phyloP scores from a whole-genome alignment of 2,888 invertebrate species.

The Ophion ellenae region DNA sequence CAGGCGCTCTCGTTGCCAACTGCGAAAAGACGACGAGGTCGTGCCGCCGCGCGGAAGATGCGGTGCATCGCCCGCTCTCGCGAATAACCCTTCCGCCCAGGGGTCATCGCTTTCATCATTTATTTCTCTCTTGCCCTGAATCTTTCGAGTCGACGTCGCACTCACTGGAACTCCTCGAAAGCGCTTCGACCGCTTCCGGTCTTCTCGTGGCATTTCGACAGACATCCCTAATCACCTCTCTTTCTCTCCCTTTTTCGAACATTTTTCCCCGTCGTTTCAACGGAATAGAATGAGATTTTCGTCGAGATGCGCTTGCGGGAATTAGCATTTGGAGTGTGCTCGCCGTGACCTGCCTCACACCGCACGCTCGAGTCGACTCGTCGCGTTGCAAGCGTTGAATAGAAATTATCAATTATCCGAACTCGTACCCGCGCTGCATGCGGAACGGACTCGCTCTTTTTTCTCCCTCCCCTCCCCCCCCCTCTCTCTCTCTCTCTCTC shows the following conservation, averaged over 20 bases:
- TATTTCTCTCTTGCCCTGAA: too few species aligned
- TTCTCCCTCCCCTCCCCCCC: too few species aligned
- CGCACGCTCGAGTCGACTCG: constrained; percentile 7
- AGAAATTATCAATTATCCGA: constrained; percentile 49
- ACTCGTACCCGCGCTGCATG: constrained; percentile 8
- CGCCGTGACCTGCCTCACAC: constrained; percentile 51
- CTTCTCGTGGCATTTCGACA: background rate
- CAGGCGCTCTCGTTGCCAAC: constrained; percentile 37
- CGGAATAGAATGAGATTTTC: constrained; percentile 31
- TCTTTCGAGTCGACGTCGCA: constrained; percentile 1
- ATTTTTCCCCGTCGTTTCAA: background rate
- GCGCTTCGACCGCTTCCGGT: constrained; percentile 32
- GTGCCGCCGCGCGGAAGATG: constrained; percentile 48
- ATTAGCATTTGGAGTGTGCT: constrained; percentile 37
- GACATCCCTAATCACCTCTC: background rate
- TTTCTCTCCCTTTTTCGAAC: background rate
- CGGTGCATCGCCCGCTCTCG: constrained; percentile 13
- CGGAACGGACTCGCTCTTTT: background rate
- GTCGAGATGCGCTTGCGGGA: constrained; percentile 6
- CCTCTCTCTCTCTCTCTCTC: too few species aligned
- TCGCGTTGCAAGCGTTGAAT: constrained; percentile 51
- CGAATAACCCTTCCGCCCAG: constrained; percentile 45
- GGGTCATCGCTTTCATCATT: constrained; percentile 6
- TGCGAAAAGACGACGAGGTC: constrained; percentile 62
- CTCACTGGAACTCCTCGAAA: background rate